Base-by-base conservation (phyloP, 1,140 invertebrate genomes). In the Magallana angulata region DNA sequence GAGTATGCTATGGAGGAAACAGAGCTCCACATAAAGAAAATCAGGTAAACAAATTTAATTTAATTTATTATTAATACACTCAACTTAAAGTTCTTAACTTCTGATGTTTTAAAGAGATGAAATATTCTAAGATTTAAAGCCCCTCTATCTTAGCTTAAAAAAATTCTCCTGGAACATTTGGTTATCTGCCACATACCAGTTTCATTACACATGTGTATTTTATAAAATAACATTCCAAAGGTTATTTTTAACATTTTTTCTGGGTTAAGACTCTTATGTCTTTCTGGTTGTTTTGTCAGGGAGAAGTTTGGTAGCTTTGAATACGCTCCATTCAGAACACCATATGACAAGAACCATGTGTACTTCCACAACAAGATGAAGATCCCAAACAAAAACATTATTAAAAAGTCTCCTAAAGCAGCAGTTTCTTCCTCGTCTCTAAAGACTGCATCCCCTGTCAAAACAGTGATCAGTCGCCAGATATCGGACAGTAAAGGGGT, bases 221-320 rank as follows among this genome's bases (percentile, higher is more conserved):
- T 24, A 24, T 24, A 24, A 24, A 24, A 24, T 24, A 24, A 24
- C 24, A 24, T 24, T 24, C 24, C 24, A 24, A 24, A 24, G 24
- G 24, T 24, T 24, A 24, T 24, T 24, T 24, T 24, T 0, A 24
- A 24, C 24, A 24, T 24, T 24, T 24, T 24, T 24, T 24, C 24
- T 24, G 24, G 36, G 36, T 48, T 48, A 48, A 48, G 36, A 48
- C 36, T 62, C 87, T 88, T 36, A 57, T 57, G 60, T 62, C 7
- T 16, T 62, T 62, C 60, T 62, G n/a, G 14, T 16, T 89, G 64
- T 85, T 64, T 81, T 91, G 90, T 80, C 90, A 94, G 94, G 88
- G 95, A 96, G 62, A 96, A 96, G 87, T 98, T 97, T 94, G 97
- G 97, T 2, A 95, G 95, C 84, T 98, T 98, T 93, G 95, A 96